Percentiles rank a stretch among this genome's conserved stretches.
These are phyloP conservation scores for Eublepharis macularius DNA, from an alignment of 2,113 vertebrate species.

Conservation along the genomic window DNA sequence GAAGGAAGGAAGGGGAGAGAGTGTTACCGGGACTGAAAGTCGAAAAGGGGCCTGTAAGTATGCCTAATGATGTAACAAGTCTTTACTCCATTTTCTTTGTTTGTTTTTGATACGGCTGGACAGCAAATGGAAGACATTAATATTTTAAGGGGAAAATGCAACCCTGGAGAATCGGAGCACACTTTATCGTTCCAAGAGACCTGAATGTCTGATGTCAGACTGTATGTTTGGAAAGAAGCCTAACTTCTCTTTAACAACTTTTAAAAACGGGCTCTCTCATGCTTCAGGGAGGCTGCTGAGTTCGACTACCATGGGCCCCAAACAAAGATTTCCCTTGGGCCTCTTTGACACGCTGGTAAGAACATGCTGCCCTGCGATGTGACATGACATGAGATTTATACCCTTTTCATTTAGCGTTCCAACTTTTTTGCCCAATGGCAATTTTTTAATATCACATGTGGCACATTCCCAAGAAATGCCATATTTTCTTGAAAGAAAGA, in stretches of 20 bases:
- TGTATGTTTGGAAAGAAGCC: neutral
- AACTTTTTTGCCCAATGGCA: too few species aligned
- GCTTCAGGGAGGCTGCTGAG: too few species aligned
- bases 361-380: too few species aligned
- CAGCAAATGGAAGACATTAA: constrained; percentile 28
- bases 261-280: neutral
- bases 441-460: too few species aligned
- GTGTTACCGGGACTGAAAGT: neutral
- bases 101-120: neutral
- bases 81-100: neutral
- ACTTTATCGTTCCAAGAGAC: neutral
- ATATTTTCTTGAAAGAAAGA: too few species aligned
- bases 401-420: too few species aligned
- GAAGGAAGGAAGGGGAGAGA: neutral
- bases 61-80: neutral
- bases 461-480: too few species aligned
- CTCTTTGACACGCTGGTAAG: too few species aligned
- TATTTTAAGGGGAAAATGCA: constrained; percentile 24
- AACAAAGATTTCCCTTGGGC: too few species aligned
- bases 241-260: neutral
- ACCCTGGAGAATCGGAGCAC: constrained; percentile 7
- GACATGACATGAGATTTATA: too few species aligned
- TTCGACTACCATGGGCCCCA: too few species aligned
- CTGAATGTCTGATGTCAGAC: neutral
- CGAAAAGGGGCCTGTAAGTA: neutral